Evolutionary conservation across 2,797 vertebrate genomes (phyloP), one percentile per base, ranked within the genome.

Genomic region (Lerista edwardsae): DNA sequence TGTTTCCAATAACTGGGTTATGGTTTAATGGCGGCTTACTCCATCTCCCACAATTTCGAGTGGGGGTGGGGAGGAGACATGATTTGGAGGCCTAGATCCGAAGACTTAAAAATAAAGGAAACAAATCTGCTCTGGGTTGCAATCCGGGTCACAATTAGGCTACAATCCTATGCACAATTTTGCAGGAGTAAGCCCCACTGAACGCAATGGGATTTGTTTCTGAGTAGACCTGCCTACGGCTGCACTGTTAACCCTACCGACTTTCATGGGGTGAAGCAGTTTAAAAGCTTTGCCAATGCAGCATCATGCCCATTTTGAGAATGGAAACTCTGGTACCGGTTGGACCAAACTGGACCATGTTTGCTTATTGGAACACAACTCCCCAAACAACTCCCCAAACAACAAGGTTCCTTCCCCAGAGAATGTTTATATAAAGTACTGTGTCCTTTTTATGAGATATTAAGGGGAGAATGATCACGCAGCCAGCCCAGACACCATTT

Each of bases 1-100:
- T 86, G 79, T 71, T 90, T 86, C 86, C 89, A 83, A 93, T 92
- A 90, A 93, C 85, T 87, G 88, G 86, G 81, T 85, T 91, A 88
- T 87, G 87, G 71, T 89, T 83, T 11, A 78, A 78, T 1, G 29
- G 86, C 61, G 67, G 79, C 83, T 81, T 86, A 78, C 25, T 1
- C 0, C 2, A 1, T 67, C 90, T 92, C 86, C 83, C 89, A 84
- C 90, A 29, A 12, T 44, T n/a, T n/a, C n/a, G 87, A 75, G 90
- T 0, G 2, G 3, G 19, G 19, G 9, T 0, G 69, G 65, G 83
- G 44, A 86, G 89, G 27, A 51, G 65, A 74, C 17, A 55, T 21
- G 23, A 47, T 51, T 55, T 55, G 34, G 67, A 80, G 29, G 36
- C 57, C 51, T 19, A 21, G 2, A n/a, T 57, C 69, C 9, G 36